Conservation (phyloP, 2,888 invertebrate genomes). For the Pterostichus madidus region DNA sequence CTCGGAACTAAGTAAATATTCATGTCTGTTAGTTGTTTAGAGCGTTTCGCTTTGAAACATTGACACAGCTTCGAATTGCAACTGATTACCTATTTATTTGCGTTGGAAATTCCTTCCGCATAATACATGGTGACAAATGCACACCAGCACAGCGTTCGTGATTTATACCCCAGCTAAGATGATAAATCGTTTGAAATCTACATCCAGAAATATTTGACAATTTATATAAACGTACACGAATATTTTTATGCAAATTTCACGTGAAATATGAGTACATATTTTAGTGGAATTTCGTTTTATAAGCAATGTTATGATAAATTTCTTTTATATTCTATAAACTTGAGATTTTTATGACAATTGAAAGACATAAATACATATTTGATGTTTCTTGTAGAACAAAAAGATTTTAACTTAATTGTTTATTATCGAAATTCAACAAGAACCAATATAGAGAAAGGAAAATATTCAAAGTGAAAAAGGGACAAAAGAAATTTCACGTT, state of each 20-base stretch:
- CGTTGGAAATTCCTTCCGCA: constrained; percentile 11
- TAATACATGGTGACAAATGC: constrained; percentile 32
- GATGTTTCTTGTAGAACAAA: neutral
- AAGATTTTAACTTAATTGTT: constrained; percentile 23
- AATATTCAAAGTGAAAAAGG: constrained; percentile 38
- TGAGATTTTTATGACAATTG: constrained; percentile 3
- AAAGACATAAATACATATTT: constrained; percentile 6
- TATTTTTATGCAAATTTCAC: constrained; percentile 47
- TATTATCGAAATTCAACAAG: neutral
- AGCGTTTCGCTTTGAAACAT: constrained; percentile 27
- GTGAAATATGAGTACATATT: constrained; percentile 28
- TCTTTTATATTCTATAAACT: constrained; percentile 21
- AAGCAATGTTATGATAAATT: constrained; percentile 1
- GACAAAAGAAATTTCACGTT: constrained; percentile 28
- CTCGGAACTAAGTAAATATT: constrained; percentile 52
- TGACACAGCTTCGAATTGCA: constrained; percentile 36
- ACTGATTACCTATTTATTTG: constrained; percentile 57
- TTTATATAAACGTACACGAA: constrained; percentile 45
- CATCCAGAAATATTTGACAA: constrained; percentile 57
- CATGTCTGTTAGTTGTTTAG: constrained; percentile 53
- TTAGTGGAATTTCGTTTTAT: neutral
- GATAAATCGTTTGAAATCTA: constrained; percentile 55
- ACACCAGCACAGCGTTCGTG: constrained; percentile 35
- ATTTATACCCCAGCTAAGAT: constrained; percentile 52
- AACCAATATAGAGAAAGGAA: constrained; percentile 20